Evolutionary conservation across 2,888 invertebrate species (phyloP).

Genomic region (Prenolepis imparis): DNA sequence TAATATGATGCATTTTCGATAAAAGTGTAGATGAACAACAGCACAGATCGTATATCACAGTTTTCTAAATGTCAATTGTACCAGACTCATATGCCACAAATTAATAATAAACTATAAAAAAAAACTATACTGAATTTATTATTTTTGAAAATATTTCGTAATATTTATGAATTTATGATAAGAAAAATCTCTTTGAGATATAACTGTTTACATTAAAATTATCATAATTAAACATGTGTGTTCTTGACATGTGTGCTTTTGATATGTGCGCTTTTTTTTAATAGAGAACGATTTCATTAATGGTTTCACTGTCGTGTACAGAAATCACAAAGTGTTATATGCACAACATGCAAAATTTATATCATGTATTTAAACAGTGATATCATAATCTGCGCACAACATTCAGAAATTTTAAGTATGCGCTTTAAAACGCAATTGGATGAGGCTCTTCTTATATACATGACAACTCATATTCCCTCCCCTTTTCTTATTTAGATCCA

Average conservation of each 20-base stretch:
- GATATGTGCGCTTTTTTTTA: not conserved
- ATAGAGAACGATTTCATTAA: not conserved
- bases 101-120: constrained; percentile 1
- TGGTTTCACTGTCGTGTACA: not conserved
- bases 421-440: not conserved
- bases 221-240: not conserved
- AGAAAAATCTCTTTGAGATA: not conserved
- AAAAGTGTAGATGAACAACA: not conserved
- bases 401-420: not conserved
- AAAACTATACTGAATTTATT: not conserved
- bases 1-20: not conserved
- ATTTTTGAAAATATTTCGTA: not conserved
- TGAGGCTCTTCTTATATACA: not conserved
- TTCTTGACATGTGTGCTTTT: too few species aligned
- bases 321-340: not conserved
- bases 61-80: not conserved
- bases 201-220: not conserved
- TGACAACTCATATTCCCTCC: not conserved
- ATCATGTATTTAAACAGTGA: constrained; percentile 36
- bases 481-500: not conserved
- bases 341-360: not conserved
- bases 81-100: not conserved
- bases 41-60: not conserved
- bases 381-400: constrained; percentile 24
- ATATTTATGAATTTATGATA: not conserved